A percentile compares a stretch with the other conserved stretches of the same genome.
phyloP scores from a whole-genome alignment of 1,140 invertebrate genomes.

The Saxidomus purpurata region DNA sequence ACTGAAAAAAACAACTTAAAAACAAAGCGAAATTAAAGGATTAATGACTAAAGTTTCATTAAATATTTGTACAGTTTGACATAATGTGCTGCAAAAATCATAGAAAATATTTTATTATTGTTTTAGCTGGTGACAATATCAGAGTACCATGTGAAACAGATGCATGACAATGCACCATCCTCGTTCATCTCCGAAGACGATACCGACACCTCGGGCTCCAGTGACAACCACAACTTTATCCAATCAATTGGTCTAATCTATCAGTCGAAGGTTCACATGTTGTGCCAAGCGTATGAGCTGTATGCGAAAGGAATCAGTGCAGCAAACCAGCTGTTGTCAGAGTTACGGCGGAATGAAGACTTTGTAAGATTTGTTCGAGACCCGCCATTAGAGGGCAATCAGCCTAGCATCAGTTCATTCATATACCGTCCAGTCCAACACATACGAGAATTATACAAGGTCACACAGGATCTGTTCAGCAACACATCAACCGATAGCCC shows the following conservation, averaged over 20 bases:
- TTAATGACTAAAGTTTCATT: too few species aligned
- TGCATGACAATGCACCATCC: conserved; percentile 80
- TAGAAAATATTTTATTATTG: neutral
- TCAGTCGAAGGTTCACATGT: conserved; percentile 83
- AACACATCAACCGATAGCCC: conserved; percentile 72
- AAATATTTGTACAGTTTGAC: too few species aligned
- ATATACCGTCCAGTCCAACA: conserved; percentile 82
- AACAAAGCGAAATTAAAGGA: too few species aligned
- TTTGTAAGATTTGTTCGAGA: conserved; percentile 82
- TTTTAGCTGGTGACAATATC: conserved; percentile 82
- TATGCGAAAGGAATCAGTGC: conserved; percentile 80
- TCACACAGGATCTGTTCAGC: conserved; percentile 78
- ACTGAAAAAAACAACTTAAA: too few species aligned
- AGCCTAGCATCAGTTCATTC: conserved; percentile 81
- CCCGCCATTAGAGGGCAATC: conserved; percentile 67
- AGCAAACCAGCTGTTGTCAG: conserved; percentile 76
- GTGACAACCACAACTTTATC: conserved; percentile 76
- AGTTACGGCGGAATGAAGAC: conserved; percentile 76
- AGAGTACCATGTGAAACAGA: conserved; percentile 84
- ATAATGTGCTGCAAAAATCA: too few species aligned
- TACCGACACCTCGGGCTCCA: conserved; percentile 74
- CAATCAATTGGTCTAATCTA: conserved; percentile 82
- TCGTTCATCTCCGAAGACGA: conserved; percentile 78
- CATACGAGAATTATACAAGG: conserved; percentile 79
- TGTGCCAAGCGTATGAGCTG: conserved; percentile 82